Percentiles rank a stretch among this genome's conserved stretches.
Conservation (phyloP, 2,888 invertebrate species). For the Tenthredo scrophulariae region DNA sequence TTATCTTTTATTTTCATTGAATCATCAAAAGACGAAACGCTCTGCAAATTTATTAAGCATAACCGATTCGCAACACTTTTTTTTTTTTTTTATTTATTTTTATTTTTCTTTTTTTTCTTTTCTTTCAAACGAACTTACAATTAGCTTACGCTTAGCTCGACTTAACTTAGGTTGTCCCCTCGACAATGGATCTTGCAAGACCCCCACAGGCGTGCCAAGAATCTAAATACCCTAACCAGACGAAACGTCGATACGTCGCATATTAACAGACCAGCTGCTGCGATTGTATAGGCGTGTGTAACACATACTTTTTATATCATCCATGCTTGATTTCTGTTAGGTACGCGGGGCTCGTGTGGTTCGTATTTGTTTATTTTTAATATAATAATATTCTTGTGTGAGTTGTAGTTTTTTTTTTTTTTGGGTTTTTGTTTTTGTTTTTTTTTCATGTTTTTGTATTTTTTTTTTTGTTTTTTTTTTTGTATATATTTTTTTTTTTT, state of each 20-base stretch:
- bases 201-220: constrained; percentile 26
- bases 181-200: constrained; percentile 15
- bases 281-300: not conserved
- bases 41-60: constrained; percentile 11
- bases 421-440: not conserved
- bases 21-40: not conserved
- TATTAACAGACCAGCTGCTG: constrained; percentile 41
- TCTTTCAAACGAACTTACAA: not conserved
- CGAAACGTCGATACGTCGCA: not conserved
- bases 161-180: constrained; percentile 23
- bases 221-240: constrained; percentile 42
- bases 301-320: constrained; percentile 12
- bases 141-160: constrained; percentile 17
- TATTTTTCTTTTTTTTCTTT: not conserved
- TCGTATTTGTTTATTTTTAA: constrained; percentile 31
- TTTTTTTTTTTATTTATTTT: constrained; percentile 1
- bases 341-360: constrained; percentile 45
- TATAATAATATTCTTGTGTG: constrained; percentile 28
- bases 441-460: not conserved
- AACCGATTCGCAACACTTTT: not conserved
- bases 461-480: not conserved
- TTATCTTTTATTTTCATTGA: not conserved
- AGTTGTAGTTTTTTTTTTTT: not conserved
- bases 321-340: constrained; percentile 53
- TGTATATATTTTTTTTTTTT: not conserved